A percentile compares a stretch with the other conserved stretches of the same genome.
These are phyloP conservation scores for Chondrilla cf. caribensis DNA, from an alignment of 37 sponge, comb jelly and placozoan genomes.

Conservation along the genomic window DNA sequence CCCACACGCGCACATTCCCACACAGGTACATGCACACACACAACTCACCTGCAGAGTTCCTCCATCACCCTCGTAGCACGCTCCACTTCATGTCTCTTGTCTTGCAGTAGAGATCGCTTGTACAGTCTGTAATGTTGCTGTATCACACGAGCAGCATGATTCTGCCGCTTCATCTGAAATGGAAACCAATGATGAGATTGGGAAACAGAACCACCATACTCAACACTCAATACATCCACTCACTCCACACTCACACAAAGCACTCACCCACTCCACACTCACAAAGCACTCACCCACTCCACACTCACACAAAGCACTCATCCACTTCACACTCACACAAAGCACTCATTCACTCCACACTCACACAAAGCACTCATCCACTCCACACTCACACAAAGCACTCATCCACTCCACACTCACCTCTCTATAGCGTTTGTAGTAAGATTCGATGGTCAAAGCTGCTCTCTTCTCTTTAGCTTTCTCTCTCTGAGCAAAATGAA, in stretches of 20 bases:
- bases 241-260: not conserved
- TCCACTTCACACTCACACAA: too few relatives aligned
- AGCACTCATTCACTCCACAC: too few relatives aligned
- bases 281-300: too few relatives aligned
- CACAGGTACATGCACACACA: not conserved
- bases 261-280: too few relatives aligned
- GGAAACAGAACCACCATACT: not conserved
- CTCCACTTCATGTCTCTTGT: too few relatives aligned
- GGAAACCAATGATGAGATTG: not conserved
- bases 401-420: not conserved
- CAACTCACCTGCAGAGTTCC: not conserved
- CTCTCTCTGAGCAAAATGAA: not conserved
- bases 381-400: not conserved
- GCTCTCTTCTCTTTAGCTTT: not conserved
- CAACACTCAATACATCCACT: not conserved
- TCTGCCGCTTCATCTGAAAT: not conserved
- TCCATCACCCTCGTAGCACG: constrained; percentile 11
- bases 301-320: too few relatives aligned
- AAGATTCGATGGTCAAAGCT: not conserved
- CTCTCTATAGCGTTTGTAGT: not conserved
- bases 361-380: not conserved
- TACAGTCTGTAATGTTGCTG: too few relatives aligned
- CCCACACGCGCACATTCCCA: not conserved
- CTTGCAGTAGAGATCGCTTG: too few relatives aligned
- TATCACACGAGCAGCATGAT: constrained; percentile 9